Percentiles rank a stretch among this genome's conserved stretches.
Conservation (phyloP, 2,888 invertebrate genomes). For the Drosophila fulvimacula region DNA sequence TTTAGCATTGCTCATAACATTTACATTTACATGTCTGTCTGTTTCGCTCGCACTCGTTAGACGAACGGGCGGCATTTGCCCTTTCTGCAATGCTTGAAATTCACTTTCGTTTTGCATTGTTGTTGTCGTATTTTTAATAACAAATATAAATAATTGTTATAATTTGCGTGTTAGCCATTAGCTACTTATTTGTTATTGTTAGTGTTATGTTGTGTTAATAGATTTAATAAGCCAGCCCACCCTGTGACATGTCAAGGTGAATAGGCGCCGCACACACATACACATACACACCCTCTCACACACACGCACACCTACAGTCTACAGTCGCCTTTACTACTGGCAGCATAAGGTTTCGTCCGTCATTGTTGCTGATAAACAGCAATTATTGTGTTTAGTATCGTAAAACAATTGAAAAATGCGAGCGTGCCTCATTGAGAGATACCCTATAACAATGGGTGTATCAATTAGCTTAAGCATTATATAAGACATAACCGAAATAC, state of each 20-base stretch:
- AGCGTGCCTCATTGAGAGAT: conserved; percentile 44
- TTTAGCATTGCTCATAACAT: conserved; percentile 17
- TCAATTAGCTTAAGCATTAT: too few species aligned
- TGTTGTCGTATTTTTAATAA: conserved; percentile 25
- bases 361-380: conserved; percentile 66
- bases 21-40: conserved; percentile 1
- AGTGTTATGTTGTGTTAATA: conserved; percentile 54
- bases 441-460: background rate
- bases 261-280: conserved; percentile 34
- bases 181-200: conserved; percentile 33
- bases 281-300: background rate
- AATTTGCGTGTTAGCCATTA: conserved; percentile 49
- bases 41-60: conserved; percentile 22
- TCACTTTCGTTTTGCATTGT: conserved; percentile 63
- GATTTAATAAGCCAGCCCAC: conserved; percentile 62
- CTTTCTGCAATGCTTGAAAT: conserved; percentile 54
- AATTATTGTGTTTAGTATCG: conserved; percentile 49
- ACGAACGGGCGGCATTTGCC: conserved; percentile 6
- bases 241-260: conserved; percentile 73
- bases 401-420: conserved; percentile 62
- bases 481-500: too few species aligned
- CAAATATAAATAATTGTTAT: conserved; percentile 57
- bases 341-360: conserved; percentile 45
- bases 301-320: conserved; percentile 5
- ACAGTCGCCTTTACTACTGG: conserved; percentile 6